These are phyloP conservation scores for Brevimyrus niger DNA, from an alignment of 2,113 vertebrate species.

Conservation along the genomic window DNA sequence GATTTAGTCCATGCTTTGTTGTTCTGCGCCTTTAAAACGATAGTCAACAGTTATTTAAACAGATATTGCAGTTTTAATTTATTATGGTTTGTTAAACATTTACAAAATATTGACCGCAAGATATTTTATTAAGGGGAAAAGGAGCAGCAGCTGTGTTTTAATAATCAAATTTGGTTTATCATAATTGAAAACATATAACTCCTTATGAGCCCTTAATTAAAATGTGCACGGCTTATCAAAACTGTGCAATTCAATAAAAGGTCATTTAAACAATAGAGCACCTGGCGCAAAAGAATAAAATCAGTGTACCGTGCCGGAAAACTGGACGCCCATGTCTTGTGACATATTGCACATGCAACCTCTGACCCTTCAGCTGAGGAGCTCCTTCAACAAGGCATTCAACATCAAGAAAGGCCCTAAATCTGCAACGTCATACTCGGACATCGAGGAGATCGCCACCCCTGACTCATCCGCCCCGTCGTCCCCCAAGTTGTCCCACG, in stretches of 20 bases:
- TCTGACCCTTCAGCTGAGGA: slow-evolving; percentile 68
- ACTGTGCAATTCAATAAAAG: not conserved
- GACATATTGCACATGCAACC: not conserved
- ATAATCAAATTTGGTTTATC: not conserved
- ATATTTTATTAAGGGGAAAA: not conserved
- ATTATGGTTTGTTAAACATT: not conserved
- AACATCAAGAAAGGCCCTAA: slow-evolving; percentile 93
- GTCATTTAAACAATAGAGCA: not conserved
- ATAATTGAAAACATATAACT: not conserved
- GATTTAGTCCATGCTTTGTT: not conserved
- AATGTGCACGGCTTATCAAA: not conserved
- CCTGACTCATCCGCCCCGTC: slow-evolving; percentile 90
- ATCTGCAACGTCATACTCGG: slow-evolving; percentile 76
- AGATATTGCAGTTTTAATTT: not conserved
- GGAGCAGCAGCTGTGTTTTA: not conserved
- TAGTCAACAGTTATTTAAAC: not conserved
- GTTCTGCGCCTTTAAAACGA: not conserved
- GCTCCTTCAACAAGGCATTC: slow-evolving; percentile 97
- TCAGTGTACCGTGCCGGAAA: not conserved
- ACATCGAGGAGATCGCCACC: slow-evolving; percentile 92
- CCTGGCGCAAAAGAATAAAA: not conserved
- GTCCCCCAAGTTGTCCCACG: slow-evolving; percentile 78
- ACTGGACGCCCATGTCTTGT: not conserved
- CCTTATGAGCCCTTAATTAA: not conserved
- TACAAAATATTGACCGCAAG: not conserved